phyloP scores from a whole-genome alignment of 2,113 vertebrate genomes.

The Stomatorhinus ivindoensis region DNA sequence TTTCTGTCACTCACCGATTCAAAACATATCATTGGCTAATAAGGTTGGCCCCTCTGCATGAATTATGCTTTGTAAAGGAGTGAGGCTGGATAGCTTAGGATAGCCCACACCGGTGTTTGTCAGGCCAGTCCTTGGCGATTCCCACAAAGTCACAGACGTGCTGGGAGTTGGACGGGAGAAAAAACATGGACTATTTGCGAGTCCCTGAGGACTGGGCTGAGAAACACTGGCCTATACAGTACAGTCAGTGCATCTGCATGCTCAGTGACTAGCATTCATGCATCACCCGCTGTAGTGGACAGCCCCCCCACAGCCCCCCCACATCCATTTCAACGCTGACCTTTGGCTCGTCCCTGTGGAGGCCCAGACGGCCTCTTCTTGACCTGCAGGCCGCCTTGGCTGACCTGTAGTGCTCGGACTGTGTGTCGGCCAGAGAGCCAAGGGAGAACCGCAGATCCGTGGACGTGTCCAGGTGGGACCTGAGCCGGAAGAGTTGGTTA shows the following conservation, averaged over 20 bases:
- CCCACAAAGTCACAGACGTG: neutral
- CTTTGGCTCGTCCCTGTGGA: conserved; percentile 80
- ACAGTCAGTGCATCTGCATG: neutral
- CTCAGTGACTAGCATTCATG: neutral
- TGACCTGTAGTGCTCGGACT: conserved; percentile 85
- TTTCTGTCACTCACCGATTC: neutral
- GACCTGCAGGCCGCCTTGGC: conserved; percentile 86
- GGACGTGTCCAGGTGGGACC: conserved; percentile 86
- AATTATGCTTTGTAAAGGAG: neutral
- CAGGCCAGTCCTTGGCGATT: neutral
- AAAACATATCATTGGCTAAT: neutral
- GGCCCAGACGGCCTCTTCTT: conserved; percentile 77
- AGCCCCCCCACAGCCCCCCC: neutral
- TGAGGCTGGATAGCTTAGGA: neutral
- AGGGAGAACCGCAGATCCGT: conserved; percentile 84
- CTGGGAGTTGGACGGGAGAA: neutral
- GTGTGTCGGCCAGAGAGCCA: conserved; percentile 84
- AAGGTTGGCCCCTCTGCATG: neutral
- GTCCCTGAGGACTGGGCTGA: neutral
- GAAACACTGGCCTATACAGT: neutral
- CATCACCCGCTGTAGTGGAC: neutral
- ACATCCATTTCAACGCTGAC: conserved; percentile 45
- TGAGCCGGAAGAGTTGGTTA: conserved; percentile 34
- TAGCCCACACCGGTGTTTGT: neutral
- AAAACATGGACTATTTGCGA: neutral